These are phyloP conservation scores for Agraylea sexmaculata DNA, from an alignment of 1,140 invertebrate species.

Conservation along the genomic window DNA sequence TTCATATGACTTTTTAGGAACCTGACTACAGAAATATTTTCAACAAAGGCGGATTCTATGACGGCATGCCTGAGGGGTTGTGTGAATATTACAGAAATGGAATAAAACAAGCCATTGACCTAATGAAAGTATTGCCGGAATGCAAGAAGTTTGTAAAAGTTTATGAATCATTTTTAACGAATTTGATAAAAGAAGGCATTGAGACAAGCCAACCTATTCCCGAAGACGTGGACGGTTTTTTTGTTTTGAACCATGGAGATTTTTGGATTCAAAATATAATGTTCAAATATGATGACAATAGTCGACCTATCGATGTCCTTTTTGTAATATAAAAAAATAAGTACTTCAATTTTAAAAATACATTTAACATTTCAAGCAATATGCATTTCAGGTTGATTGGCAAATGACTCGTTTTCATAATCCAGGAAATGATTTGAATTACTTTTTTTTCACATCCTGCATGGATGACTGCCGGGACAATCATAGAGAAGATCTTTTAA, in stretches of 20 bases:
- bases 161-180: conserved; percentile 4
- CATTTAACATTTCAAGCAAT: no score
- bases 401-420: conserved; percentile 15
- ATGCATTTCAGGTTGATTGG: conserved; percentile 18
- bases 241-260: conserved; percentile 53
- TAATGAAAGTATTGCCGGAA: conserved; percentile 10
- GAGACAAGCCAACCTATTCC: conserved; percentile 21
- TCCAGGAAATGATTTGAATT: conserved; percentile 17
- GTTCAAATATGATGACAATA: conserved; percentile 41
- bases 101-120: conserved; percentile 13
- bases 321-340: conserved; percentile 34
- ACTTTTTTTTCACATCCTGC: conserved; percentile 15
- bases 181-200: conserved; percentile 18
- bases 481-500: conserved; percentile 7
- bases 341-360: not conserved
- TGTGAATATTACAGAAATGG: conserved; percentile 3
- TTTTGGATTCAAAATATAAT: conserved; percentile 56
- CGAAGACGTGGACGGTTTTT: conserved; percentile 38
- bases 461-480: conserved; percentile 7
- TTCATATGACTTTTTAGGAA: conserved; percentile 26
- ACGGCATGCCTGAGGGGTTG: conserved; percentile 21
- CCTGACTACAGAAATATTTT: conserved; percentile 26
- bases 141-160: conserved; percentile 6
- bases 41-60: conserved; percentile 27
- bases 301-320: conserved; percentile 37